phyloP scores from a whole-genome alignment of 2,888 invertebrate species.

The Cryptocheilus praepositus region DNA sequence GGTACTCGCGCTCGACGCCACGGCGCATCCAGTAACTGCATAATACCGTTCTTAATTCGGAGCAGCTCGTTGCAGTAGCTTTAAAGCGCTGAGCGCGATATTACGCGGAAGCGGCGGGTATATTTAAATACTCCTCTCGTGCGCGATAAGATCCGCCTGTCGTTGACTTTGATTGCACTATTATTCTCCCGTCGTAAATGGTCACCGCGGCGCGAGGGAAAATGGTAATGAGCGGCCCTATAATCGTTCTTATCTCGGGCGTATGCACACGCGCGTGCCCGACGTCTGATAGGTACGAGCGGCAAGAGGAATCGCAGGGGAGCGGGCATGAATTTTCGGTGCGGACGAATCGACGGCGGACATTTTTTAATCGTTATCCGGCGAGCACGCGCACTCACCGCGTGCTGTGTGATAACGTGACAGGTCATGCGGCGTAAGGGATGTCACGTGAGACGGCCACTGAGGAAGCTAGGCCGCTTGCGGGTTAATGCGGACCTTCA shows the following conservation, averaged over 20 bases:
- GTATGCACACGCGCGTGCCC: conserved; percentile 36
- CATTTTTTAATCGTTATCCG: neutral
- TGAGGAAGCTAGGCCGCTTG: too few species aligned
- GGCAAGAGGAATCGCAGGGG: conserved; percentile 4
- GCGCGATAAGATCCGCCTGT: conserved; percentile 49
- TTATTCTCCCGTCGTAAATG: conserved; percentile 52
- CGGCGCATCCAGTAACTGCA: conserved; percentile 19
- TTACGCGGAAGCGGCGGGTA: conserved; percentile 21
- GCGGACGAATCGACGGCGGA: conserved; percentile 6
- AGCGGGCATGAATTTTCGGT: neutral
- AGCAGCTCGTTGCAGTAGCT: too few species aligned
- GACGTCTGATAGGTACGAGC: conserved; percentile 23
- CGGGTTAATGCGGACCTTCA: too few species aligned
- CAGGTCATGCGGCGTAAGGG: too few species aligned
- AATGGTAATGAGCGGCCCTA: conserved; percentile 59
- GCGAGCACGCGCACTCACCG: too few species aligned
- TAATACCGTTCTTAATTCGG: conserved; percentile 9
- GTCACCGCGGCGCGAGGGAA: conserved; percentile 40
- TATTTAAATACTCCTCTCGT: conserved; percentile 43
- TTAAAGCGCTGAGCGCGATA: conserved; percentile 12
- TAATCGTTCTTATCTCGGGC: conserved; percentile 56
- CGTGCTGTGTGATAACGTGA: too few species aligned
- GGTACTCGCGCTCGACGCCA: too few species aligned
- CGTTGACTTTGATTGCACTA: conserved; percentile 58
- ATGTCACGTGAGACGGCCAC: too few species aligned